Evolutionary conservation across 2,797 vertebrate genomes (phyloP).

Genomic region (Rhadinocentrus ornatus): DNA sequence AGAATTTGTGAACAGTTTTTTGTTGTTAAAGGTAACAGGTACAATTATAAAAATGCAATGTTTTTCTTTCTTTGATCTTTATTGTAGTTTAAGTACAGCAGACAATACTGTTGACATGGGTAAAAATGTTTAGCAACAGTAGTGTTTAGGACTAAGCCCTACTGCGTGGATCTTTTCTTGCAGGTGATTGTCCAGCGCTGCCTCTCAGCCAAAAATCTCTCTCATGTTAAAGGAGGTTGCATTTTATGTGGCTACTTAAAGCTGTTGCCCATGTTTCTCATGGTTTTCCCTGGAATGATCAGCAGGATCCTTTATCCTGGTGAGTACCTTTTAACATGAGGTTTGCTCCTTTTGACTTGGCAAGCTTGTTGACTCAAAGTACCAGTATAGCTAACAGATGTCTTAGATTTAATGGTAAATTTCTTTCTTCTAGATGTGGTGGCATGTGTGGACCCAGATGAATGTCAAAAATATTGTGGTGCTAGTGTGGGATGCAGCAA

Average conservation of each 20-base stretch:
- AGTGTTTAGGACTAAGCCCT: neutral
- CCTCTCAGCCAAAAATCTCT: constrained; percentile 93
- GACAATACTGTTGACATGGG: neutral
- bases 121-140: neutral
- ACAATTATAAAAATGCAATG: neutral
- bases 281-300: constrained; percentile 98
- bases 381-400: neutral
- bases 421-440: constrained; percentile 83
- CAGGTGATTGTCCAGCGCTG: constrained; percentile 97
- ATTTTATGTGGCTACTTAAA: constrained; percentile 94
- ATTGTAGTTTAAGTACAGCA: no score
- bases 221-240: constrained; percentile 94
- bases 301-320: constrained; percentile 93
- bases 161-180: neutral
- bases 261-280: constrained; percentile 93
- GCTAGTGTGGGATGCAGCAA: constrained; percentile 91
- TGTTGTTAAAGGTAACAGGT: no score
- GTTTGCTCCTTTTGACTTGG: neutral
- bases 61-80: neutral
- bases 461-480: constrained; percentile 83
- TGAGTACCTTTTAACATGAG: constrained; percentile 50
- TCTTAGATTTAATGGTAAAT: neutral
- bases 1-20: no score
- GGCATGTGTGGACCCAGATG: constrained; percentile 86
- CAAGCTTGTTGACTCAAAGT: neutral